Base-by-base conservation (phyloP, 1,140 invertebrate species). In the honey bee (Apis mellifera) region DNA sequence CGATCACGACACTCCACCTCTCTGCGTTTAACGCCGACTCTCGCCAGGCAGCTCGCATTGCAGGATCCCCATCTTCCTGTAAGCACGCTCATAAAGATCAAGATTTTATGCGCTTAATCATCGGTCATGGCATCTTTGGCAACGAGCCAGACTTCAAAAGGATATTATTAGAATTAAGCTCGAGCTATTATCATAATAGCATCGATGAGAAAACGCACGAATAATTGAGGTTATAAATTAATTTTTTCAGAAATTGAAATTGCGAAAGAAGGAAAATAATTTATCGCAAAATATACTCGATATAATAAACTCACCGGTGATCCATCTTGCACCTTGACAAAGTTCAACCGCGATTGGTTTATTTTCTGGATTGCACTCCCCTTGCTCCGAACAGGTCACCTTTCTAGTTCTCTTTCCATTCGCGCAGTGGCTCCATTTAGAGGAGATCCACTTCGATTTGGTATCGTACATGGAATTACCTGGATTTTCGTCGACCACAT, bases 361-460 rank as follows among this genome's bases (percentile, higher is more conserved):
- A 59, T 78, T 91, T 17, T 90, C 86, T 5, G 72, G 71, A 74
- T 87, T 87, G 62, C 92, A 93, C n/a, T 92, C 91, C 17, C 86
- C 90, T 2, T 78, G 64, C 9, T 83, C 70, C 12, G 91, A 90
- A 23, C 92, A 93, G 1, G 65, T 90, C 1, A 92, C 90, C 55
- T 90, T 91, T 60, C 92, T 84, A 26, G n/a, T 90, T 57, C 91
- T 86, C 23, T 89, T 91, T 9, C 92, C 89, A 7, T 86, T 84
- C 11, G 70, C 13, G 52, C 92, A 93, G 11, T 86, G 84, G 48
- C 85, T 90, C 92, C 92, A 93, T 60, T 90, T 91, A 21, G 92
- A 90, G 0, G 92, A 90, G 42, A 90, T 90, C 92, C 92, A 93
- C 60, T 92, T 92, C 0, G 92, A 86, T 55, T 92, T 92, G 21